Percentiles rank a stretch among this genome's conserved stretches.
phyloP scores from a whole-genome alignment of 2,113 vertebrate genomes.

The Callocephalon fimbriatum region DNA sequence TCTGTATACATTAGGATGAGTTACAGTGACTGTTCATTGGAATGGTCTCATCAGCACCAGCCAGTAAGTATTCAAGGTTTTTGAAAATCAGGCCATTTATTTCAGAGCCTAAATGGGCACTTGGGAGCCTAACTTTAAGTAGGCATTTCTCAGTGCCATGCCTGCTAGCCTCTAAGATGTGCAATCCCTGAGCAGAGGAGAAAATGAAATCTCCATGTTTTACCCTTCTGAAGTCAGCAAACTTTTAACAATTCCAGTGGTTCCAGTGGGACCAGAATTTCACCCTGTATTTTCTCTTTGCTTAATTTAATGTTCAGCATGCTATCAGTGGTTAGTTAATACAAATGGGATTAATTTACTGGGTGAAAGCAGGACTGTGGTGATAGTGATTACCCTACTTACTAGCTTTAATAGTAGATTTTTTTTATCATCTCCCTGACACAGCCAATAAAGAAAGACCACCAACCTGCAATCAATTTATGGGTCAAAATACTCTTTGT shows the following conservation, averaged over 20 bases:
- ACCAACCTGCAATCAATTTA: not conserved
- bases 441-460: not conserved
- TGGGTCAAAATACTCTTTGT: not conserved
- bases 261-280: not conserved
- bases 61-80: not conserved
- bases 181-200: not conserved
- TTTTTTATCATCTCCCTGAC: not conserved
- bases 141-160: not conserved
- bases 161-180: not conserved
- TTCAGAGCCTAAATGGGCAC: not conserved
- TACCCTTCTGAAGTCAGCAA: not conserved
- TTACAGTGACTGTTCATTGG: not conserved
- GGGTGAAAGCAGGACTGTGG: not conserved
- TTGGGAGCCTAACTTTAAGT: not conserved
- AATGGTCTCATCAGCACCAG: not conserved
- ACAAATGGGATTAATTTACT: not conserved
- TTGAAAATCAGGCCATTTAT: not conserved
- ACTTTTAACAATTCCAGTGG: not conserved
- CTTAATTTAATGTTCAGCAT: not conserved
- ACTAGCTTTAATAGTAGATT: not conserved
- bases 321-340: not conserved
- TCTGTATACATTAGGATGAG: not conserved
- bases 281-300: not conserved
- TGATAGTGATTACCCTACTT: not conserved
- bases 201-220: not conserved